phyloP scores from a whole-genome alignment of 2,797 vertebrate genomes.

The Avahi laniger region DNA sequence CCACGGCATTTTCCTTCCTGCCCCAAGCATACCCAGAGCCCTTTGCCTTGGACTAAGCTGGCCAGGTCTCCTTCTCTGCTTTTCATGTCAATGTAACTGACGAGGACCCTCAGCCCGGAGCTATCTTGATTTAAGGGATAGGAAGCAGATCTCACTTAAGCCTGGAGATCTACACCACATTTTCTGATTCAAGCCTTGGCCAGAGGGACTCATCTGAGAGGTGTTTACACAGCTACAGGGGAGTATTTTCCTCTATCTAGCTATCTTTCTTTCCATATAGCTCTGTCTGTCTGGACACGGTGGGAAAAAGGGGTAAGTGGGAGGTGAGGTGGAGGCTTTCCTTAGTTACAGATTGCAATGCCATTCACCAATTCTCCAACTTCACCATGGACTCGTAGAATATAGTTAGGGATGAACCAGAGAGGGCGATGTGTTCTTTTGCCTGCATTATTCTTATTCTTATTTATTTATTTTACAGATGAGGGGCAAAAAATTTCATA shows the following conservation, averaged over 20 bases:
- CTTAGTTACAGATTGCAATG: background rate
- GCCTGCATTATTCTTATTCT: background rate
- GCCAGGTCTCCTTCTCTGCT: background rate
- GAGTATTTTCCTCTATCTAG: background rate
- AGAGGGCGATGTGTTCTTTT: background rate
- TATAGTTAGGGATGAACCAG: background rate
- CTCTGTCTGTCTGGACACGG: background rate
- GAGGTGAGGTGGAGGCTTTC: background rate
- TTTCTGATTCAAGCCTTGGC: background rate
- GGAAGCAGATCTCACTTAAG: background rate
- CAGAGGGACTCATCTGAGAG: background rate
- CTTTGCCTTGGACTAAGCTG: background rate
- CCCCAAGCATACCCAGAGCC: background rate
- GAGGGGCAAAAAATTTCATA: background rate
- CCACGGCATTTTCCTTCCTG: background rate
- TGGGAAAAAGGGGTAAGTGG: background rate
- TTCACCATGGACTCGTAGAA: background rate
- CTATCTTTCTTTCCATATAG: background rate
- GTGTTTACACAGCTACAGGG: fast-evolving
- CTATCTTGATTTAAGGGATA: background rate
- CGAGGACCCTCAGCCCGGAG: background rate
- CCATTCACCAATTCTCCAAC: background rate
- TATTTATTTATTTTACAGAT: background rate
- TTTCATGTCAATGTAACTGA: background rate
- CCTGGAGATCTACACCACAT: background rate